phyloP scores from a whole-genome alignment of 53 echinoderm and acorn worm species.

The Stichopus horrens region DNA sequence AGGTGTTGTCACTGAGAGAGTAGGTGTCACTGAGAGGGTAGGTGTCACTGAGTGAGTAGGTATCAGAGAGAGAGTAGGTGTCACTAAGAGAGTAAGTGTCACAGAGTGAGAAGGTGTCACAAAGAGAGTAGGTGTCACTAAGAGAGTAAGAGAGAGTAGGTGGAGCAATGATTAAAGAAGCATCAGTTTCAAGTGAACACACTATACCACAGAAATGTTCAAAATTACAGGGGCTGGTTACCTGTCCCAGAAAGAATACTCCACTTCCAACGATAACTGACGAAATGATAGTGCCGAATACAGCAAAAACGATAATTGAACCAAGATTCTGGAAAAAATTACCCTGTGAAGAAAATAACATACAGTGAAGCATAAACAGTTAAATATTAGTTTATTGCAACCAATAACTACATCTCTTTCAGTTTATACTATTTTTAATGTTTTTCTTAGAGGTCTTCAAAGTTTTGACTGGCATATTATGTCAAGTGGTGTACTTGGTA shows the following conservation, averaged over 20 bases:
- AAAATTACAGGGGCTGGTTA: constrained; percentile 19
- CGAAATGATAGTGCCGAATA: constrained; percentile 91
- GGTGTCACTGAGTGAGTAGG: too few species aligned
- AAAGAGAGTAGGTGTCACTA: too few species aligned
- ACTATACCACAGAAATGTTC: not conserved
- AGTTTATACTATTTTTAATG: not conserved
- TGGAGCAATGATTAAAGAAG: too few species aligned
- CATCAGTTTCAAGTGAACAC: too few species aligned
- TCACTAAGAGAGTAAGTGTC: too few species aligned
- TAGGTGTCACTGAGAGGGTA: too few species aligned
- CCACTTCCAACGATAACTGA: constrained; percentile 88
- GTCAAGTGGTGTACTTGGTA: too few species aligned
- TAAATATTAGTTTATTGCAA: not conserved
- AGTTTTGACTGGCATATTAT: not conserved
- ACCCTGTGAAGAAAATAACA: constrained; percentile 57
- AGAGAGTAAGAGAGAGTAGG: too few species aligned
- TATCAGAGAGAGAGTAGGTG: too few species aligned
- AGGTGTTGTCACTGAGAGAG: too few species aligned
- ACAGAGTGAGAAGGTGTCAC: too few species aligned
- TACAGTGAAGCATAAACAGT: not conserved
- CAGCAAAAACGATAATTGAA: constrained; percentile 92
- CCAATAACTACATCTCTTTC: not conserved
- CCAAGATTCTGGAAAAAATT: constrained; percentile 99
- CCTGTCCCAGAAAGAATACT: constrained; percentile 81
- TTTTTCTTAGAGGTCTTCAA: not conserved